Percentiles rank a stretch among this genome's conserved stretches.
phyloP scores from a whole-genome alignment of 2,888 invertebrate species.

The Parapristionchus giblindavisi region DNA sequence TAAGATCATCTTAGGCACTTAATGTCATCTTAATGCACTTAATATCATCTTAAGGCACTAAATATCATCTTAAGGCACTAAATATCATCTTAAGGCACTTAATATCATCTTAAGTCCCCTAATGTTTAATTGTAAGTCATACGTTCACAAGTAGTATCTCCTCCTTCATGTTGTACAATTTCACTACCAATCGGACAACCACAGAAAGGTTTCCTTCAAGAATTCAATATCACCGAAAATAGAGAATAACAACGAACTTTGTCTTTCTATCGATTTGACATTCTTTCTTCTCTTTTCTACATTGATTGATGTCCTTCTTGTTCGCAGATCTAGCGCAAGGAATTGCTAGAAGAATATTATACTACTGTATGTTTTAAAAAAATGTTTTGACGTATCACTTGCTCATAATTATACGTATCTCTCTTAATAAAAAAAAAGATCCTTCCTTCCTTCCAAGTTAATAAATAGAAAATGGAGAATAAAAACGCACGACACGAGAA shows the following conservation, averaged over 20 bases:
- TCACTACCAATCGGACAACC: constrained; percentile 38
- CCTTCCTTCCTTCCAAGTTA: neutral
- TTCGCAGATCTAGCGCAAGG: constrained; percentile 16
- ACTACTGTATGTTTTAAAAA: neutral
- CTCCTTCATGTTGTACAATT: neutral
- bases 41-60: no score
- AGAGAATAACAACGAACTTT: neutral
- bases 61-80: no score
- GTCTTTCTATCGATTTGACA: constrained; percentile 38
- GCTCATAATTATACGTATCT: neutral
- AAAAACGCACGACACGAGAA: constrained; percentile 35
- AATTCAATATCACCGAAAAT: neutral
- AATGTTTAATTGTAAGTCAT: no score
- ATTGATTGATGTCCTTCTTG: constrained; percentile 20
- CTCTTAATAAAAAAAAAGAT: neutral
- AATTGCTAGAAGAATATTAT: neutral
- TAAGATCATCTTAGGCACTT: no score
- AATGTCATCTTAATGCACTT: no score
- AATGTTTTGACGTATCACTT: no score
- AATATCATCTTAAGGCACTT: no score
- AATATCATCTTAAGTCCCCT: no score
- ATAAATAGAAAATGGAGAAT: neutral
- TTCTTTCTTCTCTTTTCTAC: constrained; percentile 37
- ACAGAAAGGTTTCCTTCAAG: constrained; percentile 33
- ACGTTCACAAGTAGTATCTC: constrained; percentile 2